phyloP scores from a whole-genome alignment of 2,113 vertebrate genomes.

The Phycodurus eques region DNA sequence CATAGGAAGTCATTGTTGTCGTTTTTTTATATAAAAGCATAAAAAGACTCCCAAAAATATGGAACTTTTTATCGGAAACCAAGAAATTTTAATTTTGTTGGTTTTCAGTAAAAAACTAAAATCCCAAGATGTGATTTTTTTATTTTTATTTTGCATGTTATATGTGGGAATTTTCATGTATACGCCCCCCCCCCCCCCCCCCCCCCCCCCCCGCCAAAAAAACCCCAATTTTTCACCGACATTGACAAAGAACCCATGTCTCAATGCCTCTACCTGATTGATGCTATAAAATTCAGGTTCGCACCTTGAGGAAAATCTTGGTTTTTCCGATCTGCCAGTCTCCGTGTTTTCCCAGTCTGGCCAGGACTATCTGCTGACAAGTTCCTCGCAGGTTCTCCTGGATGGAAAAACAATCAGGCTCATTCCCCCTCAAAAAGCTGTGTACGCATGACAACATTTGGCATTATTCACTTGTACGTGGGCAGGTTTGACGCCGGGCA shows the following conservation, averaged over 20 bases:
- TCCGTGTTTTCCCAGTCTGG: slow-evolving; percentile 84
- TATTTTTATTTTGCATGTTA: no score
- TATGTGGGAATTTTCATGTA: no score
- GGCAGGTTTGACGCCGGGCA: slow-evolving; percentile 92
- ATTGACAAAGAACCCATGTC: background rate
- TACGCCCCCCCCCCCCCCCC: no score
- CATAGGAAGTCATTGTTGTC: no score
- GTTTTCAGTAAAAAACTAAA: no score
- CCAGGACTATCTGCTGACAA: slow-evolving; percentile 85
- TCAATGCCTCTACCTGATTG: background rate
- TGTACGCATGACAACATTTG: background rate
- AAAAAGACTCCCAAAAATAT: no score
- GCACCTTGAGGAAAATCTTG: slow-evolving; percentile 95
- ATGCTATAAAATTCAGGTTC: background rate
- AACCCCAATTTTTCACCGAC: background rate
- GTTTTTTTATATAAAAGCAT: no score
- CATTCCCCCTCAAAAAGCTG: no score
- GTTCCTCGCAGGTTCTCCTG: slow-evolving; percentile 90
- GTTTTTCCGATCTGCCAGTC: slow-evolving; percentile 99
- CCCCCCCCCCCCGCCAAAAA: no score
- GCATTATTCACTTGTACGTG: slow-evolving; percentile 83
- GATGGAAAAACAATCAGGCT: background rate
- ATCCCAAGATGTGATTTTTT: no score
- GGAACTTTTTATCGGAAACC: no score
- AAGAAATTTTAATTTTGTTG: no score